phyloP scores from a whole-genome alignment of 2,888 invertebrate species.

The Meloe dianella region DNA sequence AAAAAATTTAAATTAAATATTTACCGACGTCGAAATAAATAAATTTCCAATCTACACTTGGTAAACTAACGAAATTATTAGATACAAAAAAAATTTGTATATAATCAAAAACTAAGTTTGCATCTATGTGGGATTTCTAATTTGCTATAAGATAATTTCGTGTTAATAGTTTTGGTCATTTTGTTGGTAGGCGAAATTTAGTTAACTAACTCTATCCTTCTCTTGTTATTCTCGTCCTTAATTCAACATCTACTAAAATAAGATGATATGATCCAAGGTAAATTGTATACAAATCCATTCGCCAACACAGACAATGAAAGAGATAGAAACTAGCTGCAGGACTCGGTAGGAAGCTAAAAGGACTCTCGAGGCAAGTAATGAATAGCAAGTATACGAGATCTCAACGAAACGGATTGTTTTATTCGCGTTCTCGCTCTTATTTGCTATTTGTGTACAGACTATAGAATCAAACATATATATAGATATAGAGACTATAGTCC shows the following conservation, averaged over 20 bases:
- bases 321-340: constrained; percentile 17
- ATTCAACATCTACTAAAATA: constrained; percentile 39
- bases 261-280: constrained; percentile 43
- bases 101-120: too few species aligned
- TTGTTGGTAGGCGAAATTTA: neutral
- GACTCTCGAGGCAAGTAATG: constrained; percentile 50
- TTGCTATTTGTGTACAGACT: constrained; percentile 28
- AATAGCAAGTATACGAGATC: constrained; percentile 39
- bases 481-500: constrained; percentile 36
- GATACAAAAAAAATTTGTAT: too few species aligned
- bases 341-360: constrained; percentile 46
- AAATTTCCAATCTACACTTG: too few species aligned
- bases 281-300: constrained; percentile 49
- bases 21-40: too few species aligned
- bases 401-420: constrained; percentile 45
- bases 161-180: neutral
- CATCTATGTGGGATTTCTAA: neutral
- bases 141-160: neutral
- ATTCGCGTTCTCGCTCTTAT: constrained; percentile 40
- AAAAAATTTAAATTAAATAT: too few species aligned
- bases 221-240: neutral
- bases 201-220: neutral
- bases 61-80: too few species aligned
- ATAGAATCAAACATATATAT: neutral
- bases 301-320: constrained; percentile 1